Conservation (phyloP, 1,140 invertebrate species). For the Grapholita molesta region DNA sequence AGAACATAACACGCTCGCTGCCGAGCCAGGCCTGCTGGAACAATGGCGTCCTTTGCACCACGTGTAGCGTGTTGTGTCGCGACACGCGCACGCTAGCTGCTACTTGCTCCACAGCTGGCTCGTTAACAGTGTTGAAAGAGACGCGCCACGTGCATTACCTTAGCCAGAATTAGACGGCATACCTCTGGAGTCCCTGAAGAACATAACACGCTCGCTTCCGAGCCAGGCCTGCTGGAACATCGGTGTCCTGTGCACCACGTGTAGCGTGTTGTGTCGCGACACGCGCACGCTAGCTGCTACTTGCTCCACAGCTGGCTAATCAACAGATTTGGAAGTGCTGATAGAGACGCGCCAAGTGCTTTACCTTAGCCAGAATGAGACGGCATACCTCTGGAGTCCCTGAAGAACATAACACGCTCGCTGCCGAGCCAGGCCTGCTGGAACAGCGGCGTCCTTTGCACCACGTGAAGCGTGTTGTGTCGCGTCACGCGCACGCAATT, state of each 20-base stretch:
- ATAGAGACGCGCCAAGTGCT: constrained; percentile 27
- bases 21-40: constrained; percentile 51
- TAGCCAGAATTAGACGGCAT: constrained; percentile 3
- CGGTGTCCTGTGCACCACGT: constrained; percentile 54
- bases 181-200: constrained; percentile 32
- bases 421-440: constrained; percentile 50
- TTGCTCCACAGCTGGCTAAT: constrained; percentile 44
- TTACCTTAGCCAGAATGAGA: neutral
- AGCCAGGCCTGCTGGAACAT: constrained; percentile 55
- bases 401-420: constrained; percentile 60
- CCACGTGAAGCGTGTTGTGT: constrained; percentile 53
- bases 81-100: constrained; percentile 33
- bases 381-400: constrained; percentile 44
- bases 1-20: constrained; percentile 53
- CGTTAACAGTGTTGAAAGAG: too few relatives aligned
- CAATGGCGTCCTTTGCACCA: constrained; percentile 57
- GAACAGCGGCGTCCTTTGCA: constrained; percentile 53
- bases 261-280: constrained; percentile 44
- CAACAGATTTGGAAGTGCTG: constrained; percentile 43
- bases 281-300: constrained; percentile 36
- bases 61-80: constrained; percentile 46
- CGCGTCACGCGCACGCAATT: constrained; percentile 31
- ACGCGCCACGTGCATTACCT: too few relatives aligned
- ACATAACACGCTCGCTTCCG: constrained; percentile 46
- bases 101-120: too few relatives aligned